Percentiles rank a stretch among this genome's conserved stretches.
Conservation (phyloP, 2,113 vertebrate species). For the Orycteropus afer region DNA sequence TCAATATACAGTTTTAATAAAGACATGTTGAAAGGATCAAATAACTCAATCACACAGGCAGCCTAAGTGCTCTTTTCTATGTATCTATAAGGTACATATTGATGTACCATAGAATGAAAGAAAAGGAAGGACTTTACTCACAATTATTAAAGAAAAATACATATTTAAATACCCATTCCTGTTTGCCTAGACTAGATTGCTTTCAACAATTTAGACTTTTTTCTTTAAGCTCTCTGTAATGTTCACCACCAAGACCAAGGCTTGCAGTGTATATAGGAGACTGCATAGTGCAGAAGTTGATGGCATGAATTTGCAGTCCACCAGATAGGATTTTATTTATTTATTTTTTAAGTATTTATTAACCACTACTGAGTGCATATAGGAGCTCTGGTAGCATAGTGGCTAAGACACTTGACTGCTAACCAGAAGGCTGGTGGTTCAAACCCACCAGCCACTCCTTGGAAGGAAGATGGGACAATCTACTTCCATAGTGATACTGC, state of each 20-base stretch:
- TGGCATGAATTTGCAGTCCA: background rate
- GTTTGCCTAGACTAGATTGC: background rate
- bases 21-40: background rate
- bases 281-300: background rate
- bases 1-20: constrained; percentile 7
- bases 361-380: background rate
- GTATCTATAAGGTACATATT: background rate
- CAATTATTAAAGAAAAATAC: background rate
- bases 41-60: background rate
- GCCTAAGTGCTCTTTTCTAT: background rate
- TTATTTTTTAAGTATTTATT: background rate
- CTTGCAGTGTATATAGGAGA: background rate
- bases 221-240: background rate
- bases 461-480: no score
- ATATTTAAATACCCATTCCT: background rate
- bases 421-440: no score
- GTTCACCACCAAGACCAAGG: background rate
- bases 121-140: background rate
- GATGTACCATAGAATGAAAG: background rate
- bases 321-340: background rate
- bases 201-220: background rate
- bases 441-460: no score
- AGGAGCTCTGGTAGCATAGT: no score
- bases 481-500: no score
- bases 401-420: no score